Evolutionary conservation across 2,888 invertebrate species (phyloP).

Genomic region (Hirudinaria manillensis): DNA sequence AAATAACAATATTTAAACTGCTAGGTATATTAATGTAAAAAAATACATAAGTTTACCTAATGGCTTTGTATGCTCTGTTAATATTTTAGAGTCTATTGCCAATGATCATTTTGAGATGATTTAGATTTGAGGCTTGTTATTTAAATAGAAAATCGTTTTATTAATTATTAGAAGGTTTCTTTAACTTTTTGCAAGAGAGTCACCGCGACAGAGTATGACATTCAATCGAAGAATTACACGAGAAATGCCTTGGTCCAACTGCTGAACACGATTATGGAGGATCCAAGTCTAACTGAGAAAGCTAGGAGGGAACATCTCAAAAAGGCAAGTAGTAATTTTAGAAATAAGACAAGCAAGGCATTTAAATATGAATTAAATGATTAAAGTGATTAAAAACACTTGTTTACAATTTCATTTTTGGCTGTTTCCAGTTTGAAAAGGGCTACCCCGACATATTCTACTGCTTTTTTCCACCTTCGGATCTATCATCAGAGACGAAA

Average conservation of each 20-base stretch:
- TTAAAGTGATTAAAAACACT: too few species aligned
- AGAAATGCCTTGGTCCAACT: slow-evolving; percentile 8
- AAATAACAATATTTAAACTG: too few species aligned
- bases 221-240: slow-evolving; percentile 6
- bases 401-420: too few species aligned
- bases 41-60: too few species aligned
- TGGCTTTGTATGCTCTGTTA: too few species aligned
- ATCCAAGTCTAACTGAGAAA: not conserved
- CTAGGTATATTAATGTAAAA: too few species aligned
- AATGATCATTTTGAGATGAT: too few species aligned
- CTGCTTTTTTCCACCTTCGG: slow-evolving; percentile 12
- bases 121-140: too few species aligned
- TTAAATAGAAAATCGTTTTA: too few species aligned
- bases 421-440: slow-evolving; percentile 13
- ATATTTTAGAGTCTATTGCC: too few species aligned
- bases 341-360: too few species aligned
- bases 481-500: not conserved
- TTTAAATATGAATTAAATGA: too few species aligned
- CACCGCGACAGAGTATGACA: not conserved
- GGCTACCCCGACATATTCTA: slow-evolving; percentile 19
- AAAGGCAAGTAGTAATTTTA: not conserved
- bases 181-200: slow-evolving; percentile 10
- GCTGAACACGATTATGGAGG: slow-evolving; percentile 3
- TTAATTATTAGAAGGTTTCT: not conserved
- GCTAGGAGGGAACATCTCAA: not conserved